Conservation (phyloP, 2,797 vertebrate genomes). For the Decapterus maruadsi region DNA sequence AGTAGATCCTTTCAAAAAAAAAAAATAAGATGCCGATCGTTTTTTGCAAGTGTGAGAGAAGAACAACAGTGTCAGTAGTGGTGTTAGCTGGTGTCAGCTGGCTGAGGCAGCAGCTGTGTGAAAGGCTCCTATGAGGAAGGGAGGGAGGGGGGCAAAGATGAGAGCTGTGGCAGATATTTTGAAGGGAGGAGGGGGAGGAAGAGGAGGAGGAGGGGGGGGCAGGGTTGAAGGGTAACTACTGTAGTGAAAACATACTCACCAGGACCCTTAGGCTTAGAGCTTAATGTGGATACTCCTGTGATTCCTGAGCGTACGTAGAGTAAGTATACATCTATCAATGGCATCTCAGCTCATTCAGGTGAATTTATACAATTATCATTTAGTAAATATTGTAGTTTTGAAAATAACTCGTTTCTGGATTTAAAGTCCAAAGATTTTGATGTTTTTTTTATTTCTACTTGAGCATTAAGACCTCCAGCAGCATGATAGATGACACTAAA, state of each 20-base stretch:
- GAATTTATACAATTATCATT: background rate
- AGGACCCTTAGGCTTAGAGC: constrained; percentile 68
- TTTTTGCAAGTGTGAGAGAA: constrained; percentile 47
- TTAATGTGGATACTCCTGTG: constrained; percentile 74
- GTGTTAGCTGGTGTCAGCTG: constrained; percentile 69
- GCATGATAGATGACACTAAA: constrained; percentile 3
- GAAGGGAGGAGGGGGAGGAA: constrained; percentile 2
- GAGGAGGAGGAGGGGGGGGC: constrained; percentile 5
- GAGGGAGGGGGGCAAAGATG: constrained; percentile 26
- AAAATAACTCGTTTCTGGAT: too few relatives aligned
- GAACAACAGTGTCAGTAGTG: constrained; percentile 48
- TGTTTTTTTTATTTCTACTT: background rate
- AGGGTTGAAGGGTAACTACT: constrained; percentile 45
- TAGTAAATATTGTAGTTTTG: too few relatives aligned
- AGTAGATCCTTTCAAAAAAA: constrained; percentile 26
- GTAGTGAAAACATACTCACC: constrained; percentile 82
- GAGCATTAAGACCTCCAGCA: background rate
- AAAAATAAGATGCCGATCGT: constrained; percentile 14
- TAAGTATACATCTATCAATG: constrained; percentile 77
- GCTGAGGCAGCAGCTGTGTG: constrained; percentile 50
- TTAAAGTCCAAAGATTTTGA: too few relatives aligned
- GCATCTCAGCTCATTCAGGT: constrained; percentile 3
- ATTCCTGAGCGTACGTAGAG: constrained; percentile 75
- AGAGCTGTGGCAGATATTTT: constrained; percentile 36
- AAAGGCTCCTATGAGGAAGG: constrained; percentile 36